These are phyloP conservation scores for Phrynosoma blainvillii DNA, from an alignment of 2,113 vertebrate species.

Conservation along the genomic window DNA sequence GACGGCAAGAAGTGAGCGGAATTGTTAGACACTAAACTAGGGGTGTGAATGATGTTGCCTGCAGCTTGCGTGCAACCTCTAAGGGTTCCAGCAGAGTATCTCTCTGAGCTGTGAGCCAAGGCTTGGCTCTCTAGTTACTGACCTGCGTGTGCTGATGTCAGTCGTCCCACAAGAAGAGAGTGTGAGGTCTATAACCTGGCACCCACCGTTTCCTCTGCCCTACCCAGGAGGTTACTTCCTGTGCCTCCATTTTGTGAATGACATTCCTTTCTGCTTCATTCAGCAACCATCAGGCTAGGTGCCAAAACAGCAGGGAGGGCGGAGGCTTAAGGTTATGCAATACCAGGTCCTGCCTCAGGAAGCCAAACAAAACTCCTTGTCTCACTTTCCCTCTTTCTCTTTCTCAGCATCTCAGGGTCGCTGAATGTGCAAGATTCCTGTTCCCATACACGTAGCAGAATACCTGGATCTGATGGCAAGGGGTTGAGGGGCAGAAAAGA, in stretches of 20 bases:
- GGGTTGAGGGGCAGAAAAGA: not conserved
- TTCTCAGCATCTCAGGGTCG: conserved; percentile 44
- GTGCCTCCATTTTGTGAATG: conserved; percentile 92
- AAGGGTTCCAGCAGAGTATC: too few species aligned
- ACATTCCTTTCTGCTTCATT: conserved; percentile 84
- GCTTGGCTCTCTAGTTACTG: not conserved
- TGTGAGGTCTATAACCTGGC: conserved; percentile 80
- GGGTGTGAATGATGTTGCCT: too few species aligned
- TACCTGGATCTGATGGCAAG: not conserved
- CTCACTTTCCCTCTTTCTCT: conserved; percentile 4
- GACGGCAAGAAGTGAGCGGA: not conserved
- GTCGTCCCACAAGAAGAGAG: conserved; percentile 77
- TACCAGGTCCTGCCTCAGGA: not conserved
- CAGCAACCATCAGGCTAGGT: conserved; percentile 54
- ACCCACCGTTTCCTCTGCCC: conserved; percentile 64
- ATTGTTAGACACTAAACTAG: not conserved
- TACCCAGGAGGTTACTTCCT: conserved; percentile 79
- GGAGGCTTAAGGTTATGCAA: conserved; percentile 64
- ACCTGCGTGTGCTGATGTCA: not conserved
- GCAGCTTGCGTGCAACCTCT: too few species aligned
- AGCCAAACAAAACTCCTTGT: not conserved
- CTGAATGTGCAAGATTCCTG: not conserved
- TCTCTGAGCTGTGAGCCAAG: conserved; percentile 15
- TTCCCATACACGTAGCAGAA: not conserved
- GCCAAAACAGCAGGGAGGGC: conserved; percentile 38